Base-by-base conservation (phyloP, 2,888 invertebrate species). In the Cepaea hortensis region DNA sequence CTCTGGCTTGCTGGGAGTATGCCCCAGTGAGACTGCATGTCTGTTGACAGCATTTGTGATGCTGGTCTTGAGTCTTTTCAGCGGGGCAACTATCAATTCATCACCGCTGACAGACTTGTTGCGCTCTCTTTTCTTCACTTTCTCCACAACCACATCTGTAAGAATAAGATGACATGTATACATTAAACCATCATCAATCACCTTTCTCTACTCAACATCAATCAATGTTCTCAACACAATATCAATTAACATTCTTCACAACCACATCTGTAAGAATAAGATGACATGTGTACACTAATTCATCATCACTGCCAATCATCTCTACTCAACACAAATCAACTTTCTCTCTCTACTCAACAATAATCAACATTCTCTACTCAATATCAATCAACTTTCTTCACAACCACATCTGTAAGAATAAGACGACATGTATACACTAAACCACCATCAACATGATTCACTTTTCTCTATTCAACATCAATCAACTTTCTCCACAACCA, bases 31-130 rank as follows among this genome's bases (percentile, higher is more conserved):
- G 62, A 87, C 20, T 18, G 89, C 89, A 76, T 89, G 89, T 73
- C 84, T 85, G 82, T 89, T 89, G 75, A 89, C 88, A 46, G 89
- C 89, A 48, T 89, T 88, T 13, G 89, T 89, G 80, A 89, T 89
- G 81, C 87, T 87, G 4, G 87, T 87, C 62, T 88, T 88, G 50
- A 89, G 77, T 73, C 70, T 80, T n/a, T 87, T 87, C 7, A 76
- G 62, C 15, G 87, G 87, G 7, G 87, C 15, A 50, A 87, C 80
- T 50, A 87, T 84, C 68, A 87, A 70, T 55, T 23, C 84, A 3
- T 87, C 87, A n/a, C 65, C 81, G 68, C 75, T 61, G 11, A 76
- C 2, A 20, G 84, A 84, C 62, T 84, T 84, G 11, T 68, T 87
- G 9, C 75, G 62, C 35, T 87, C 80, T 48, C 87, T 55, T 75